Evolutionary conservation across 1,140 invertebrate genomes (phyloP).

Genomic region (Zaprionus kolodkinae): DNA sequence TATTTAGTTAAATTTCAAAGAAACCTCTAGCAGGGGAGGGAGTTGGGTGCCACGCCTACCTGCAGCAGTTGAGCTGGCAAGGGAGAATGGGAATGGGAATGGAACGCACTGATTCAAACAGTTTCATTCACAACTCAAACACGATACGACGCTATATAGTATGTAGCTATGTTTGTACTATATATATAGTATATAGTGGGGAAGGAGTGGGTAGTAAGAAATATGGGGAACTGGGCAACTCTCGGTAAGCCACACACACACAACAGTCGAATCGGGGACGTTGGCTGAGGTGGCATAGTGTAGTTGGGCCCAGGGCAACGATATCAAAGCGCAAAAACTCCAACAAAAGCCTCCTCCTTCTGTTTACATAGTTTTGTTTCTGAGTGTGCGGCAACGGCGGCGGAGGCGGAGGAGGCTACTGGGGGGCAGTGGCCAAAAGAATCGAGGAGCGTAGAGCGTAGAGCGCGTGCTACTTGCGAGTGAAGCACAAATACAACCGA

Average conservation of each 20-base stretch:
- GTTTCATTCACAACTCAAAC: conserved; percentile 59
- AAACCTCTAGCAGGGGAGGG: background rate
- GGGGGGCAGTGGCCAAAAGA: conserved; percentile 5
- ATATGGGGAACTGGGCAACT: conserved; percentile 28
- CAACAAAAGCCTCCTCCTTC: conserved; percentile 6
- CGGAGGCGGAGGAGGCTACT: too few species aligned
- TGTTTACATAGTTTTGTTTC: conserved; percentile 13
- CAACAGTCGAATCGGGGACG: conserved; percentile 13
- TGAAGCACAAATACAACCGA: conserved; percentile 71
- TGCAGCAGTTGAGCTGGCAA: background rate
- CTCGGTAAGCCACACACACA: conserved; percentile 15
- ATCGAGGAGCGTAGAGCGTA: conserved; percentile 14
- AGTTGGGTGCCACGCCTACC: too few species aligned
- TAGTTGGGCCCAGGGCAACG: conserved; percentile 46
- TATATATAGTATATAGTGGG: background rate
- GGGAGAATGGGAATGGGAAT: conserved; percentile 14
- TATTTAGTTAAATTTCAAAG: conserved; percentile 29
- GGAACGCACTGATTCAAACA: conserved; percentile 37
- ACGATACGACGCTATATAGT: conserved; percentile 20
- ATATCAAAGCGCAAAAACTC: conserved; percentile 66
- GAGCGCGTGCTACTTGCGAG: conserved; percentile 58
- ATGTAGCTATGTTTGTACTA: background rate
- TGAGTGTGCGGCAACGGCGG: background rate
- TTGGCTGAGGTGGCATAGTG: conserved; percentile 45
- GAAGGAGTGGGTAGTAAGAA: conserved; percentile 21